A percentile compares a stretch with the other conserved stretches of the same genome.
Evolutionary conservation across 2,888 invertebrate species (phyloP).

Genomic region (Athrips mouffetella): DNA sequence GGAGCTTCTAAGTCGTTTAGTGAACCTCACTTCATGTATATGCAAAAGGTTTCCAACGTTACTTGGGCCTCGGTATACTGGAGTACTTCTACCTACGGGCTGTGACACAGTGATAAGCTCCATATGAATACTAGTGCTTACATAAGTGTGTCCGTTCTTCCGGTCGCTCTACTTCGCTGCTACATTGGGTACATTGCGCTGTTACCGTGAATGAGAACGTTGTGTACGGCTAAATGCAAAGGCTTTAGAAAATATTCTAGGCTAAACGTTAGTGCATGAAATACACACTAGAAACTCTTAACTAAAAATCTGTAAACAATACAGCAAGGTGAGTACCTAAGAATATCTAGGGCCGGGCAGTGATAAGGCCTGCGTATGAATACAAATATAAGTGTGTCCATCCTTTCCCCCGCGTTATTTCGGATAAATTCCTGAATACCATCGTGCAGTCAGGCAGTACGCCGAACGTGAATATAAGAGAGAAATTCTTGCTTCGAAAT

Average conservation of each 20-base stretch:
- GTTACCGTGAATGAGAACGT: too few relatives aligned
- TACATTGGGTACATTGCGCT: too few relatives aligned
- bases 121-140: background rate
- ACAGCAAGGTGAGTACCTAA: too few relatives aligned
- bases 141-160: too few relatives aligned
- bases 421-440: background rate
- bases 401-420: constrained; percentile 5
- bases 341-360: background rate
- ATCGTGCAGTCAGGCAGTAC: background rate
- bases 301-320: too few relatives aligned
- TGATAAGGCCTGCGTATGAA: constrained; percentile 9
- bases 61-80: constrained; percentile 1
- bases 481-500: background rate
- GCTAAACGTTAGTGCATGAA: too few relatives aligned
- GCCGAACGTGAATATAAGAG: background rate
- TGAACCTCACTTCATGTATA: constrained; percentile 18
- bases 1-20: constrained; percentile 6
- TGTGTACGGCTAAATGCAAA: too few relatives aligned
- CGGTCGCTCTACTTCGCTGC: too few relatives aligned
- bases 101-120: constrained; percentile 17
- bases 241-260: too few relatives aligned
- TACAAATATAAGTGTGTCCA: constrained; percentile 9
- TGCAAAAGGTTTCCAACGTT: constrained; percentile 17
- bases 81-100: background rate
- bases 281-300: too few relatives aligned